Conservation (phyloP, 2,113 vertebrate genomes). For the Indicator maculatus region DNA sequence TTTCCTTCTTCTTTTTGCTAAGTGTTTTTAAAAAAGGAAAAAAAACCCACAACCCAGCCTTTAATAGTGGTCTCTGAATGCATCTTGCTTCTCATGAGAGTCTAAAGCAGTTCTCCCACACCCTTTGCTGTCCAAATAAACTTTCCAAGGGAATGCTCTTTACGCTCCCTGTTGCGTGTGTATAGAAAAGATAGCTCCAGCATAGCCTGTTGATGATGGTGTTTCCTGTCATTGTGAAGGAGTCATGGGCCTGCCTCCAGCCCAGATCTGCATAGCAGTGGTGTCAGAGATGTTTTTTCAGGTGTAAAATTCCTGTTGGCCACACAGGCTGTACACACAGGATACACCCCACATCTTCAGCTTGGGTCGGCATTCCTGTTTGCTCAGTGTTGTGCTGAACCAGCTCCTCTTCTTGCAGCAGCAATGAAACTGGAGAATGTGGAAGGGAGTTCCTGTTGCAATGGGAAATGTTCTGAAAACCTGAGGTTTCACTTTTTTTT, state of each 20-base stretch:
- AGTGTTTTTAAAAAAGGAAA: not conserved
- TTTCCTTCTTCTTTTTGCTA: not conserved
- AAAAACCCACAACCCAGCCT: not conserved
- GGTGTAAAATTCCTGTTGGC: constrained; percentile 52
- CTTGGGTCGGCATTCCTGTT: not conserved
- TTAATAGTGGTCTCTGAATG: not conserved
- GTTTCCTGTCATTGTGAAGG: constrained; percentile 63
- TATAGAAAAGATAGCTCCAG: not conserved
- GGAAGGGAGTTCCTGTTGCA: constrained; percentile 33
- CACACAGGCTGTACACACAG: constrained; percentile 31
- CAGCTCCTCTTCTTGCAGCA: not conserved
- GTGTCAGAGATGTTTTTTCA: constrained; percentile 66
- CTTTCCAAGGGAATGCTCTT: constrained; percentile 27
- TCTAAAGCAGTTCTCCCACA: not conserved
- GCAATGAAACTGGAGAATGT: not conserved
- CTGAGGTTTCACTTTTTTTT: constrained; percentile 14
- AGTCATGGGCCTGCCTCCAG: not conserved
- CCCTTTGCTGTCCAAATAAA: constrained; percentile 59
- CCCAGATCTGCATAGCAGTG: not conserved
- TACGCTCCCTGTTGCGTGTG: not conserved
- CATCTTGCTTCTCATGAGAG: constrained; percentile 34
- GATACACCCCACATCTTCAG: not conserved
- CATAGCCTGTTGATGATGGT: constrained; percentile 1
- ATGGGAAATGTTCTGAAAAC: constrained; percentile 53
- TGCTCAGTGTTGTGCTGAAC: not conserved